Conservation (phyloP, 2,797 vertebrate genomes). For the Eremophila alpestris region DNA sequence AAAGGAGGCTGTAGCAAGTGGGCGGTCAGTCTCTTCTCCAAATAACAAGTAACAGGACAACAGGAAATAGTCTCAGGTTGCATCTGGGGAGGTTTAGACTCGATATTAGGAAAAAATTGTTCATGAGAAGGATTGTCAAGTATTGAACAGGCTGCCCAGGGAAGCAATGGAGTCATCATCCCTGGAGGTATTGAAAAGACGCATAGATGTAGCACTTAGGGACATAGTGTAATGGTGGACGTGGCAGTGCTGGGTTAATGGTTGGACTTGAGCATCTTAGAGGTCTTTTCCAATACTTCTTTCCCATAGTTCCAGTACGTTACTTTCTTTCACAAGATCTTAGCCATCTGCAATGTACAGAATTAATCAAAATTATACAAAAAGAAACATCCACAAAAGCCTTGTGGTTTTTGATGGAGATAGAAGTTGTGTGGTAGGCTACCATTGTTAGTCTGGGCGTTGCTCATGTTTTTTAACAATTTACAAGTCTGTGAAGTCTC, state of each 20-base stretch:
- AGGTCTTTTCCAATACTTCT: not conserved
- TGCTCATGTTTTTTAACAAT: not conserved
- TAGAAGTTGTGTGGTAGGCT: not conserved
- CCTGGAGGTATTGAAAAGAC: not conserved
- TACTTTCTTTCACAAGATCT: not conserved
- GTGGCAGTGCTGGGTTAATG: not conserved
- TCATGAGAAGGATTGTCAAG: not conserved
- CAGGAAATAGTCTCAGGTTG: not conserved
- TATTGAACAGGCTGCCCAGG: not conserved
- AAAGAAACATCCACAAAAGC: not conserved
- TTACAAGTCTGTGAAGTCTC: not conserved
- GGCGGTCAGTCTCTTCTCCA: not conserved
- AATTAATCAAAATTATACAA: not conserved
- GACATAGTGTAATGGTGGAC: not conserved
- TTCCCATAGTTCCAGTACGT: not conserved
- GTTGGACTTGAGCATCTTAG: not conserved
- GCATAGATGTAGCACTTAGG: no score
- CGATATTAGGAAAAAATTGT: not conserved
- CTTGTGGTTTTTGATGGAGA: not conserved
- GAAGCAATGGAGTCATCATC: not conserved
- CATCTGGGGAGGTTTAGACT: not conserved
- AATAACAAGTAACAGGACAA: not conserved
- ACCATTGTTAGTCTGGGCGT: not conserved
- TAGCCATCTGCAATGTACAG: not conserved
- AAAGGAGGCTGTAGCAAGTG: not conserved